Base-by-base conservation (phyloP, 37 sponge, comb jelly and placozoan species). In the Dysidea cf. avara region DNA sequence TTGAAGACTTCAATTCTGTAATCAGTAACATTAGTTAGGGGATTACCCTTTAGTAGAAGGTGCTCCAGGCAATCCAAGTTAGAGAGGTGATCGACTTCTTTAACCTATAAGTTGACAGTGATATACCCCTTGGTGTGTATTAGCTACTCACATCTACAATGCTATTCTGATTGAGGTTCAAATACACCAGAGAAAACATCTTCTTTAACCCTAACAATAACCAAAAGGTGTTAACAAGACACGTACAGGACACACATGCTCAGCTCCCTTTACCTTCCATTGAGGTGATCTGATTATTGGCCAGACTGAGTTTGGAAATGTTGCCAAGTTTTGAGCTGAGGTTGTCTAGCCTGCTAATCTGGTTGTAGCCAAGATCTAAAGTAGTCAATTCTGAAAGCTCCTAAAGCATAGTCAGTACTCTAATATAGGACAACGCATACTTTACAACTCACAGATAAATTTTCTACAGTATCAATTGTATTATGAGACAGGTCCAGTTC, bases 291-390 rank as follows among this genome's bases (percentile, higher is more conserved):
- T 66, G 39, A 38, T 81, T 77, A 18, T 57, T n/a, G 22, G 85
- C 59, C 4, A 71, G 78, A n/a, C 51, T 61, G 56, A 76, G 77
- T 57, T 71, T 71, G n/a, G 53, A 53, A 4, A 76, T 70, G 54
- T 84, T 76, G 20, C 77, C 78, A 30, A 76, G 69, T 36, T 56
- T 75, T 25, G 39, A 36, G 57, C 79, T 71, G 1, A 85, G 76
- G 18, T 76, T 69, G 3, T 12, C 39, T 2, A 81, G 40, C 17
- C 21, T 31, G 22, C 55, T 36, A 26, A 90, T 72, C 64, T 81
- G 71, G 65, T 90, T 89, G 69, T 80, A 56, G 53, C 74, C 59
- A 7, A 89, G 75, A 46, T 89, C 84, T 39, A 89, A 40, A 1
- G 70, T 39, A 38, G 55, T 38, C 51, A 89, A 58, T 46, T 80